Base-by-base conservation (phyloP, 2,797 vertebrate genomes). In the Anomalospiza imberbis region DNA sequence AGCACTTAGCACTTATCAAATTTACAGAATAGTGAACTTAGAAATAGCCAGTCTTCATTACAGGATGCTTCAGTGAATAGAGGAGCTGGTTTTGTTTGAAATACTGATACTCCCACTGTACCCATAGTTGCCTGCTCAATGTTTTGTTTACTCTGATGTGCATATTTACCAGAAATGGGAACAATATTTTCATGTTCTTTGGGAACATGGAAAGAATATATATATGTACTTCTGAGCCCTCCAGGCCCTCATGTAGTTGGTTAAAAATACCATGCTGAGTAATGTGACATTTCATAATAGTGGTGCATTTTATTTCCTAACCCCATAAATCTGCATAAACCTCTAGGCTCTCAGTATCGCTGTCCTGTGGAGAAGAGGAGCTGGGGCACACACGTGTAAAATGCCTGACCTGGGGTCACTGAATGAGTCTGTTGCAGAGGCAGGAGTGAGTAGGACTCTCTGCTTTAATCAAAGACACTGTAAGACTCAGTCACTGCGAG, bases 121-220 rank as follows among this genome's bases (percentile, higher is more conserved):
- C 63, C 89, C 61, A 54, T 80, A 73, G 71, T 61, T 94, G 91
- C 68, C 78, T 65, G 80, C 73, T 95, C 22, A 40, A 40, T 79
- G 83, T 85, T 96, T 96, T 95, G 73, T 94, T 94, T 94, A 80
- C 79, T 80, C 80, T 92, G 91, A 75, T 81, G 58, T 90, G 70
- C 70, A 50, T 82, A 85, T 89, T 94, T 91, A 91, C 45, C 53
- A 87, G 72, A 92, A 94, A 82, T 79, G 47, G 57, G 65, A 90
- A 53, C 73, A 72, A 50, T 85, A 86, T 60, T 38, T 60, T 60
- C 58, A 65, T 55, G 31, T 44, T 80, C 44, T 93, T 67, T 42
- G 22, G 40, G 65, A 79, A 58, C 51, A 78, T 58, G 72, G 34
- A 65, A 83, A 80, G 19, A 38, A 71, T 71, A 61, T 42, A 20